Base-by-base conservation (phyloP, 2,113 vertebrate species). In the Megaceryle torquata region DNA sequence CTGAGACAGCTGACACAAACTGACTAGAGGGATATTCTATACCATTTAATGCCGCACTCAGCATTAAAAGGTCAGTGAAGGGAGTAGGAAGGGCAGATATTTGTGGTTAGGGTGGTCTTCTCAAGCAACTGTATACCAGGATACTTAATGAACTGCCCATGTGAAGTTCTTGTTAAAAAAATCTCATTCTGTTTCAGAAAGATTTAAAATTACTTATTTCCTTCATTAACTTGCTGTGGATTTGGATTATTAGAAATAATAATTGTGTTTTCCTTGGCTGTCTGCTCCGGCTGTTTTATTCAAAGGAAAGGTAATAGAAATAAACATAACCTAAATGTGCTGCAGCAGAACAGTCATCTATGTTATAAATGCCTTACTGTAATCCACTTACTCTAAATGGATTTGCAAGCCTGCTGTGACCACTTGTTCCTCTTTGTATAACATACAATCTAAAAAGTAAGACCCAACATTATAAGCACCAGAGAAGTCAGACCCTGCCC, bases 201-300 rank as follows among this genome's bases (percentile, higher is more conserved):
- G 67, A 35, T 92, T 69, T 88, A 50, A 80, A 86, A 60, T 33
- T 0, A 51, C 57, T 76, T 43, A 68, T 53, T 85, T 82, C 41
- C 51, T 10, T 86, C 28, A 8, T 71, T 77, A 87, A 48, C 35
- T 86, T 72, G 20, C 71, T 80, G 50, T 80, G 88, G 57, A 86
- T 82, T 51, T 87, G 51, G 67, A 86, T 95, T 95, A 82, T 76
- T 93, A 77, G 75, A 69, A 76, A 37, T 72, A 93, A 92, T 71
- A 76, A 35, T 43, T 59, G 20, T 88, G 19, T 71, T 93, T 93
- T 85, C 33, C 67, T 56, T 12, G 25, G 29, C 86, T 72, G 33
- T 33, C 61, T 92, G 67, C 41, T 95, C 41, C 1, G 1, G 29
- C 29, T 70, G 37, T 59, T 88, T 51, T 48, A 82, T 84, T 95